Evolutionary conservation across 2,888 invertebrate genomes (phyloP).

Genomic region (Zaprionus lineosus): DNA sequence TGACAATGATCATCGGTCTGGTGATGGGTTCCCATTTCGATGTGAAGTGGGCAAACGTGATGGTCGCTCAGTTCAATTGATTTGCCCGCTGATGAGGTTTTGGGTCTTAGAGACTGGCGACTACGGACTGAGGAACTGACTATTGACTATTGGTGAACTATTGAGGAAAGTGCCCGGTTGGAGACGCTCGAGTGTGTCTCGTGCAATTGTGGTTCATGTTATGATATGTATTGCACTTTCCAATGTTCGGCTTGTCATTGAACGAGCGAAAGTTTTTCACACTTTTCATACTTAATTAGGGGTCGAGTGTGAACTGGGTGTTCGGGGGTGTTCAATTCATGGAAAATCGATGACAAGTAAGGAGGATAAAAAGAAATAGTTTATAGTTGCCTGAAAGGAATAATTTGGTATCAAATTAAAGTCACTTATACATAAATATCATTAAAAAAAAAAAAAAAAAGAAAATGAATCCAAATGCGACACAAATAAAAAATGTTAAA

Average conservation of each 20-base stretch:
- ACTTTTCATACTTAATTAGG: slow-evolving; percentile 49
- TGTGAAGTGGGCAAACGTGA: slow-evolving; percentile 61
- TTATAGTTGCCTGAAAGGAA: too few species aligned
- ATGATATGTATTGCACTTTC: slow-evolving; percentile 45
- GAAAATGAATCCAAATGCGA: too few species aligned
- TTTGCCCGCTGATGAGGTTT: slow-evolving; percentile 37
- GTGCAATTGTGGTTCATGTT: slow-evolving; percentile 27
- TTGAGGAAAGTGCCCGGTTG: slow-evolving; percentile 41
- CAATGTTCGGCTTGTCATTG: slow-evolving; percentile 21
- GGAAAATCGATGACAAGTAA: not conserved
- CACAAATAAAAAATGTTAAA: too few species aligned
- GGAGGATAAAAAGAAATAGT: too few species aligned
- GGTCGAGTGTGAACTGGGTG: slow-evolving; percentile 10
- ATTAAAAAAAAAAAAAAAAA: not conserved
- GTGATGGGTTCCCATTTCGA: slow-evolving; percentile 17
- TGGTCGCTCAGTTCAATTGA: slow-evolving; percentile 56
- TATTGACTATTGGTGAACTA: not conserved
- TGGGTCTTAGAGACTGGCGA: slow-evolving; percentile 1
- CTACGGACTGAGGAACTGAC: too few species aligned
- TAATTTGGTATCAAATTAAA: too few species aligned
- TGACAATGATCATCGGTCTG: slow-evolving; percentile 6
- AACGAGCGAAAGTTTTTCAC: slow-evolving; percentile 59
- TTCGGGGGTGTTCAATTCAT: slow-evolving; percentile 13
- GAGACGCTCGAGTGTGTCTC: slow-evolving; percentile 14
- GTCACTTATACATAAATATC: too few species aligned